Base-by-base conservation (phyloP, 2,113 vertebrate genomes). In the Neopipo cinnamomea region DNA sequence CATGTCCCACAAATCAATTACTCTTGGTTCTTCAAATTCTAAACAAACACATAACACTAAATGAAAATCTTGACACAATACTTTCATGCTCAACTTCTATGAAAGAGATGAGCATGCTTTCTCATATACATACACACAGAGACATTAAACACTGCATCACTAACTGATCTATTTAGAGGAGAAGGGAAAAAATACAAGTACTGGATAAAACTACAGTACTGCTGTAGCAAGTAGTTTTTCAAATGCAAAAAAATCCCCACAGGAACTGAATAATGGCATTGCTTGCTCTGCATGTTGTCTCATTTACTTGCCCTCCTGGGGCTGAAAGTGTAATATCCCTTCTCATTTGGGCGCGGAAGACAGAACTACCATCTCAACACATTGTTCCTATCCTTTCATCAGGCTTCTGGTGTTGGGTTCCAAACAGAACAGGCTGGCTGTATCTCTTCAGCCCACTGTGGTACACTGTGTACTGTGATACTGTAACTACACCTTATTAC, bases 21-120 rank as follows among this genome's bases (percentile, higher is more conserved):
- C 99, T 91, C 99, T 98, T 16, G 99, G 99, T 92, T 99, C 99
- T 82, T 98, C 98, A 66, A 99, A 99, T 94, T 99, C 99, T 99
- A 84, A 56, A 84, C 19, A 89, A 83, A 77, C 24, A 89, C 30
- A 81, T 31, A 77, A 2, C 53, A 35, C 1, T 1, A 44, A 52
- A 70, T 86, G 16, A 90, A 66, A 82, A 94, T 25, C 35, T 72
- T 53, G 62, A 89, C n/a, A 52, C 28, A 41, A 41, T 14, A 11
- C 17, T 78, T 91, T 71, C 22, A 89, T n/a, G 16, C 5, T 25
- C 16, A 82, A 30, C n/a, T 88, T 62, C 41, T 63, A 10, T 11
- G 46, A 41, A 85, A 78, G 41, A 61, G 49, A 52, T 25, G 25
- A 58, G 41, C 12, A 56, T 30, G 33, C 56, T 63, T 79, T 79